Evolutionary conservation across 2,797 vertebrate species (phyloP).

Genomic region (Nasua narica): DNA sequence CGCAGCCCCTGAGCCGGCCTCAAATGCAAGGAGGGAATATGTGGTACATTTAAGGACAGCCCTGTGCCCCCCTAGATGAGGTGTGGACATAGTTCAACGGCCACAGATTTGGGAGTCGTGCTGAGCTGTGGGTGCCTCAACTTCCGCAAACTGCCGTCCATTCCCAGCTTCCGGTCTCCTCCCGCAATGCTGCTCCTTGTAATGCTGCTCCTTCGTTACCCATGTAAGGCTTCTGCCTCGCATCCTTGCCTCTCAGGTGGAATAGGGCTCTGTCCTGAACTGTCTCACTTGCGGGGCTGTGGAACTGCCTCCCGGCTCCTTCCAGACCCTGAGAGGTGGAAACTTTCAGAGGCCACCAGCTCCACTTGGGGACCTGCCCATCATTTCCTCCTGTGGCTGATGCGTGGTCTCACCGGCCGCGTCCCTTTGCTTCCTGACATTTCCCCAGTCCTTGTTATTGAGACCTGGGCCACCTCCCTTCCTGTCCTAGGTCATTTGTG

Average conservation of each 20-base stretch:
- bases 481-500: background rate
- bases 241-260: background rate
- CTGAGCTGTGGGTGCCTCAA: background rate
- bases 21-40: too few species aligned
- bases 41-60: background rate
- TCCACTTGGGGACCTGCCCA: accelerated
- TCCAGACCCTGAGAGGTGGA: background rate
- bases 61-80: background rate
- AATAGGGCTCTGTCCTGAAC: background rate
- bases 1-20: too few species aligned
- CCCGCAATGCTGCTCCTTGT: background rate
- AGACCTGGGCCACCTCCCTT: background rate
- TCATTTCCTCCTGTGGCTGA: background rate
- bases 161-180: background rate
- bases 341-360: background rate
- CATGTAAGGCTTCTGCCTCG: background rate
- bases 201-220: background rate
- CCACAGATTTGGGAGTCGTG: background rate
- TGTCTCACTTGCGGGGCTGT: background rate
- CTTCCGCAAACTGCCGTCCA: too few species aligned
- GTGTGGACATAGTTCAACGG: background rate
- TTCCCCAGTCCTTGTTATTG: background rate
- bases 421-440: background rate
- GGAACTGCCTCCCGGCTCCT: background rate
- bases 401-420: accelerated